phyloP scores from a whole-genome alignment of 1,140 invertebrate species.

The Tetramorium alpestre region DNA sequence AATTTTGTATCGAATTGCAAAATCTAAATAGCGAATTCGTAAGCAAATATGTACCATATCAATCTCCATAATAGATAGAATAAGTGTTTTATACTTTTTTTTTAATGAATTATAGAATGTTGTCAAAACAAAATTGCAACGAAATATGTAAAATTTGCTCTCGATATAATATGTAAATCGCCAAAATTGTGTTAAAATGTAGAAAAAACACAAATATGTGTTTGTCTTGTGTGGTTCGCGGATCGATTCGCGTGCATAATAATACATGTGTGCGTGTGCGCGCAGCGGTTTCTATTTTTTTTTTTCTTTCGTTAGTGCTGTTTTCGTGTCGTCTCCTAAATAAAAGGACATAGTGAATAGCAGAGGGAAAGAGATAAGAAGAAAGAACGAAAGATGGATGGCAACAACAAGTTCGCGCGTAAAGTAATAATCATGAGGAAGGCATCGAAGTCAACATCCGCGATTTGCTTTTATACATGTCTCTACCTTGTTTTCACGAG shows the following conservation, averaged over 20 bases:
- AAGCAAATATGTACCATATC: background rate
- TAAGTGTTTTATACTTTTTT: background rate
- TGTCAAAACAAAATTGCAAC: background rate
- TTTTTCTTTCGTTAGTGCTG: constrained; percentile 26
- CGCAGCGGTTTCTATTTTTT: background rate
- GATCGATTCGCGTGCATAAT: background rate
- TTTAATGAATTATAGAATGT: background rate
- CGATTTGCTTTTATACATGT: constrained; percentile 58
- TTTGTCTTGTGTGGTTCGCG: background rate
- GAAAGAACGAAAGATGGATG: constrained; percentile 45
- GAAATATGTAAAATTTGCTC: background rate
- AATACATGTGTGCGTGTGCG: background rate
- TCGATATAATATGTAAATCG: background rate
- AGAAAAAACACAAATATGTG: background rate
- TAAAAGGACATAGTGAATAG: constrained; percentile 59
- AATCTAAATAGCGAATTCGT: background rate
- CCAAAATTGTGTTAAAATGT: background rate
- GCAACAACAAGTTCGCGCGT: constrained; percentile 68
- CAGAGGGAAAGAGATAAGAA: constrained; percentile 12
- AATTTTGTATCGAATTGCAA: background rate
- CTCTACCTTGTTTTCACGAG: constrained; percentile 6
- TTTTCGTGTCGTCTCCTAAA: constrained; percentile 64
- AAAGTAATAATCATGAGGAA: constrained; percentile 55
- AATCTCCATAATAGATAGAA: background rate
- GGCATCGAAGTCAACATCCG: constrained; percentile 63